phyloP scores from a whole-genome alignment of 2,888 invertebrate species.

The Drosophila subsilvestris region DNA sequence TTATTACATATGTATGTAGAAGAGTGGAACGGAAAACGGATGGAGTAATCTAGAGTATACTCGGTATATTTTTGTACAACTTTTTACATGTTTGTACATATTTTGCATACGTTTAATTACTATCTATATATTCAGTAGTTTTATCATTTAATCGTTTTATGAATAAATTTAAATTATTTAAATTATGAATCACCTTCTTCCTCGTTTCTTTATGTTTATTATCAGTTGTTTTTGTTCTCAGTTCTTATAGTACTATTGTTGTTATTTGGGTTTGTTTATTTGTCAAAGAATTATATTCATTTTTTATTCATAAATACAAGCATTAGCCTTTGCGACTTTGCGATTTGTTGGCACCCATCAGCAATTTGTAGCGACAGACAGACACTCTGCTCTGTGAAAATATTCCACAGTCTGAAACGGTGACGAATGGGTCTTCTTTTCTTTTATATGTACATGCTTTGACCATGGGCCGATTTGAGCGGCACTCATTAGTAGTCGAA shows the following conservation, averaged over 20 bases:
- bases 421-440: conserved; percentile 58
- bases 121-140: conserved; percentile 55
- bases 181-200: conserved; percentile 31
- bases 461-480: conserved; percentile 50
- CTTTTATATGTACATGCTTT: conserved; percentile 21
- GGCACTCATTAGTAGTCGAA: conserved; percentile 16
- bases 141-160: conserved; percentile 56
- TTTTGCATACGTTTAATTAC: conserved; percentile 37
- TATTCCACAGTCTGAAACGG: conserved; percentile 47
- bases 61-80: conserved; percentile 58
- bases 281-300: conserved; percentile 6
- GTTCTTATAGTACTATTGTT: conserved; percentile 36
- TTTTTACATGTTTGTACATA: conserved; percentile 62
- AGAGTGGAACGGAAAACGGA: conserved; percentile 1
- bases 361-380: conserved; percentile 45
- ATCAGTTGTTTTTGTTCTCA: conserved; percentile 6
- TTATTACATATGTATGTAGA: conserved; percentile 39
- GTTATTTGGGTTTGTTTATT: conserved; percentile 42
- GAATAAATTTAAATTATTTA: conserved; percentile 73
- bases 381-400: conserved; percentile 36
- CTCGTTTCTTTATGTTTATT: conserved; percentile 10
- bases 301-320: conserved; percentile 27
- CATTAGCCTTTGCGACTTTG: conserved; percentile 26
- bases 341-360: conserved; percentile 57
- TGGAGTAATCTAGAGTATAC: conserved; percentile 27